Base-by-base conservation (phyloP, 2,888 invertebrate genomes). In the Amiota communis region DNA sequence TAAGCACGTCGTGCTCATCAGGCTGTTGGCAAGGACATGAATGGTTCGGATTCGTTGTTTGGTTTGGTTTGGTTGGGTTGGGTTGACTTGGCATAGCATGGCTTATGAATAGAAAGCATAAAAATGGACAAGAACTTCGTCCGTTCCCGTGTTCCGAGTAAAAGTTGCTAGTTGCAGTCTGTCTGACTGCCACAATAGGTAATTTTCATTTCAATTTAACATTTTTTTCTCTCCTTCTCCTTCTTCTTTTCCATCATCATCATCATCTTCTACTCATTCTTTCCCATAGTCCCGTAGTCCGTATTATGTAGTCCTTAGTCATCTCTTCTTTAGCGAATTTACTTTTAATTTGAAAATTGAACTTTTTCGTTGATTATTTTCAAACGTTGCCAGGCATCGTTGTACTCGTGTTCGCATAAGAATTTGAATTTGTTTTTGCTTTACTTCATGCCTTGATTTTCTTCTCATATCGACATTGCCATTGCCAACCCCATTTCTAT, bases 141-240 rank as follows among this genome's bases (percentile, higher is more conserved):
- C 23, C 57, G 68, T 56, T 69, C 61, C 67, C 61, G 57, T 1
- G 2, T 59, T 9, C 59, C 59, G 20, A 51, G 53, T n/a, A 63
- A 57, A 83, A 80, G 79, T 79, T 82, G 84, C 78, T 75, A 78
- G 74, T 77, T 75, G 68, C 77, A 82, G 78, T 36, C 36, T 36
- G 8, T 6, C 36, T 81, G 77, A 78, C 80, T 79, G 79, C 84
- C 78, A 81, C 83, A 81, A 80, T 83, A 86, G 83, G 82, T 81
- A 86, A 86, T 86, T 86, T 86, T 85, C 85, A 83, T 83, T 85
- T 86, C 80, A 86, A 83, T 83, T 86, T 79, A 82, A 69, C 81
- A 79, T 82, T 82, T 80, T 79, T 81, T 82, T 80, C 77, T 80
- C 76, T 80, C 81, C 77, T 79, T 82, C 83, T 79, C 75, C 36